phyloP scores from a whole-genome alignment of 2,888 invertebrate species.

The Baccha elongata region DNA sequence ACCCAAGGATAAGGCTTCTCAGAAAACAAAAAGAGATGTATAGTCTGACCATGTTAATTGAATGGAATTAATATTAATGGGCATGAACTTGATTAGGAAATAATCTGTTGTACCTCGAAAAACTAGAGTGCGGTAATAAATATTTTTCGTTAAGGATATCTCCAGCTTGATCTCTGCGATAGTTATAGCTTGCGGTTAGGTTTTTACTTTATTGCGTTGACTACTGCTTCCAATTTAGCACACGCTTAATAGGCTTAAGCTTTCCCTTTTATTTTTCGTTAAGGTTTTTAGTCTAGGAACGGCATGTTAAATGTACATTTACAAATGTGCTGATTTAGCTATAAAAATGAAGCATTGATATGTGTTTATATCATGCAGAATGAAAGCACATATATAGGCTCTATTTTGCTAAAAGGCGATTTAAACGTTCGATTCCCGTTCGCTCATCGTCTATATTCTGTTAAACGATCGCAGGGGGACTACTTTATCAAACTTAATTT shows the following conservation, averaged over 20 bases:
- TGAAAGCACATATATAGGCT: too few relatives aligned
- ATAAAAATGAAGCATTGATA: too few relatives aligned
- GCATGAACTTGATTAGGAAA: constrained; percentile 67
- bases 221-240: constrained; percentile 31
- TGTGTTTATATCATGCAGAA: too few relatives aligned
- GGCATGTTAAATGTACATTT: too few relatives aligned
- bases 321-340: too few relatives aligned
- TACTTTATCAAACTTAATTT: too few relatives aligned
- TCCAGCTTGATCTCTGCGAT: constrained; percentile 37
- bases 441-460: too few relatives aligned
- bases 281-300: too few relatives aligned
- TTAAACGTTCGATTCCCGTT: too few relatives aligned
- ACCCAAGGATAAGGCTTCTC: constrained; percentile 36
- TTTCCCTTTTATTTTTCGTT: background rate
- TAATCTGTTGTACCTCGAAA: constrained; percentile 50
- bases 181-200: constrained; percentile 25
- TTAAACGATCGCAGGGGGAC: too few relatives aligned
- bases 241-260: constrained; percentile 17
- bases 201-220: constrained; percentile 21
- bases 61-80: constrained; percentile 71
- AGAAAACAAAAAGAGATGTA: constrained; percentile 30
- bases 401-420: too few relatives aligned
- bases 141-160: constrained; percentile 46
- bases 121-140: constrained; percentile 56
- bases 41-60: constrained; percentile 70